Percentiles rank a stretch among this genome's conserved stretches.
Evolutionary conservation across 2,888 invertebrate species (phyloP).

Genomic region (Pachycephus smyrnensis): DNA sequence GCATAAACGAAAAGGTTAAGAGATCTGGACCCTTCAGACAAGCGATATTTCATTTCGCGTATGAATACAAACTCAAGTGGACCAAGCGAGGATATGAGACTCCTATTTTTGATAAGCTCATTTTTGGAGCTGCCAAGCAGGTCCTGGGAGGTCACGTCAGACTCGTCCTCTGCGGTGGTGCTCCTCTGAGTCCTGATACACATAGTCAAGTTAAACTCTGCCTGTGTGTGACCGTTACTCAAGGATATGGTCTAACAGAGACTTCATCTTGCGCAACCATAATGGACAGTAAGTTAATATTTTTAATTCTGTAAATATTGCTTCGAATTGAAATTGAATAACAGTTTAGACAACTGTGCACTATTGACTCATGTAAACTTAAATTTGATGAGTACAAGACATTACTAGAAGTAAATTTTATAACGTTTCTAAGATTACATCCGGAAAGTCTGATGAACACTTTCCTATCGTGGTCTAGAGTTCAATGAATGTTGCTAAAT

Average conservation of each 20-base stretch:
- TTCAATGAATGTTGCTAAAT: no score
- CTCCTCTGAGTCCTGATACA: constrained; percentile 94
- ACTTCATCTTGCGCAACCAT: constrained; percentile 94
- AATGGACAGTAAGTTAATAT: constrained; percentile 76
- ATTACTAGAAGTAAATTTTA: no score
- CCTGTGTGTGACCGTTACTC: constrained; percentile 89
- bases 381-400: neutral
- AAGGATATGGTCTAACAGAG: constrained; percentile 98
- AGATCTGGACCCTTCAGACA: constrained; percentile 83
- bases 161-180: constrained; percentile 92
- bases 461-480: no score
- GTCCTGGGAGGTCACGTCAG: constrained; percentile 92
- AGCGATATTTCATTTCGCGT: constrained; percentile 93
- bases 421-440: no score
- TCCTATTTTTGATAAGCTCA: constrained; percentile 77
- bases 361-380: neutral
- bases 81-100: constrained; percentile 85
- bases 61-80: constrained; percentile 92
- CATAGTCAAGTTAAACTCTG: constrained; percentile 94
- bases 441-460: no score
- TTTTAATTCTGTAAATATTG: neutral
- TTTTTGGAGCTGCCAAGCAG: constrained; percentile 72
- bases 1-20: constrained; percentile 93
- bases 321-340: neutral
- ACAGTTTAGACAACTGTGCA: neutral